These are phyloP conservation scores for Nemapogon koenigi DNA, from an alignment of 2,888 invertebrate species.

Conservation along the genomic window DNA sequence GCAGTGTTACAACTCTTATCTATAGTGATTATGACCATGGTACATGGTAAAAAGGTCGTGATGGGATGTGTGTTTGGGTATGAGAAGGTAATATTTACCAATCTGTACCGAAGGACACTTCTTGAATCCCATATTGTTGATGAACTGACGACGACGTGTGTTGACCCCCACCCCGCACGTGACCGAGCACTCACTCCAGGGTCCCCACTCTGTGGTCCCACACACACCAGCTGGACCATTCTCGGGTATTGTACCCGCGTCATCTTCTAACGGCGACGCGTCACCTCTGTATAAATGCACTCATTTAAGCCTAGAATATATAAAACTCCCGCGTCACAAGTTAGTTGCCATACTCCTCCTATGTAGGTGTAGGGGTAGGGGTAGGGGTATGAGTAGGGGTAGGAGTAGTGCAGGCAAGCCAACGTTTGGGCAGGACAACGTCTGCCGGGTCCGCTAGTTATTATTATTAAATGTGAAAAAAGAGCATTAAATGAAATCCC, in stretches of 20 bases:
- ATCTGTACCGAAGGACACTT: slow-evolving; percentile 79
- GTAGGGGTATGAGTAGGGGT: too few species aligned
- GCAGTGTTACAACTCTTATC: too few species aligned
- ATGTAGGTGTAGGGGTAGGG: too few species aligned
- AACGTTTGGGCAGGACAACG: too few species aligned
- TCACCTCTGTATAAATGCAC: slow-evolving; percentile 31
- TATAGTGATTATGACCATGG: too few species aligned
- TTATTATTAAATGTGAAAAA: too few species aligned
- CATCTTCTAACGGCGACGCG: slow-evolving; percentile 21
- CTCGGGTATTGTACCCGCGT: slow-evolving; percentile 28
- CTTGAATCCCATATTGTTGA: slow-evolving; percentile 77
- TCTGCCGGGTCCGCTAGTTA: too few species aligned
- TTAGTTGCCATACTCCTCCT: too few species aligned
- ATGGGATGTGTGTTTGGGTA: background rate
- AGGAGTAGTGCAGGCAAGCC: too few species aligned
- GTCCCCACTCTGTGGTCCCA: slow-evolving; percentile 74
- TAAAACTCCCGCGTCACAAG: too few species aligned
- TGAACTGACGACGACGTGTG: slow-evolving; percentile 77
- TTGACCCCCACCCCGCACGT: slow-evolving; percentile 82
- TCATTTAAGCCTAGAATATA: too few species aligned
- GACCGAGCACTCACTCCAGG: slow-evolving; percentile 87
- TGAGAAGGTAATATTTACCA: slow-evolving; percentile 32
- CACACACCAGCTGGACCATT: slow-evolving; percentile 59
- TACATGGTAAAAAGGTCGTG: background rate
- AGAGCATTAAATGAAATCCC: too few species aligned